phyloP scores from a whole-genome alignment of 2,888 invertebrate species.

The Lasioglossum zephyrum region DNA sequence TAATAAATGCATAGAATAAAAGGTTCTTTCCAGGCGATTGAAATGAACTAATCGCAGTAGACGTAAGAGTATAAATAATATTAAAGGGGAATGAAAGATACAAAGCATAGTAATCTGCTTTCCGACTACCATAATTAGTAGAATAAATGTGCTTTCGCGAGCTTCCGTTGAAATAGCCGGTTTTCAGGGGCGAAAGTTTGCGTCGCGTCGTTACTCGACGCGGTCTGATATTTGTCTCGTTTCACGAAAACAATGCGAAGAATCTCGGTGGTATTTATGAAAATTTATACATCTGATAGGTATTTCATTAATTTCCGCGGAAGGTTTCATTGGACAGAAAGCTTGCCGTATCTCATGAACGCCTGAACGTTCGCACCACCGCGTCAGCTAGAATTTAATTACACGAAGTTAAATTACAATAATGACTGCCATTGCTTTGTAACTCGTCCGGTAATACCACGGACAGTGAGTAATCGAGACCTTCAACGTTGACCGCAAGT shows the following conservation, averaged over 20 bases:
- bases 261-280: background rate
- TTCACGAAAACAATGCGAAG: background rate
- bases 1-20: background rate
- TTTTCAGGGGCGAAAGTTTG: background rate
- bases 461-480: constrained; percentile 9
- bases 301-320: background rate
- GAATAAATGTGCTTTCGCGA: background rate
- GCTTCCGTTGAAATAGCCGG: background rate
- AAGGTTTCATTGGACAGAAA: background rate
- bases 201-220: background rate
- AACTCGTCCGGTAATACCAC: constrained; percentile 4
- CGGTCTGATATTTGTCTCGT: background rate
- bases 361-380: background rate
- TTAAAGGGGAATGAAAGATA: background rate
- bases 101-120: background rate
- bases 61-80: background rate
- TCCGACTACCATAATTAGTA: background rate
- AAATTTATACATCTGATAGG: background rate
- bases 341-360: background rate
- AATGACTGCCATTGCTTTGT: constrained; percentile 9
- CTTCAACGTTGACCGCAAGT: constrained; percentile 8
- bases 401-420: constrained; percentile 11
- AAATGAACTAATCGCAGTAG: background rate
- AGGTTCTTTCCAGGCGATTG: background rate
- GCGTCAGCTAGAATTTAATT: background rate